These are phyloP conservation scores for Mystacides longicornis DNA, from an alignment of 2,888 invertebrate genomes.

Conservation along the genomic window DNA sequence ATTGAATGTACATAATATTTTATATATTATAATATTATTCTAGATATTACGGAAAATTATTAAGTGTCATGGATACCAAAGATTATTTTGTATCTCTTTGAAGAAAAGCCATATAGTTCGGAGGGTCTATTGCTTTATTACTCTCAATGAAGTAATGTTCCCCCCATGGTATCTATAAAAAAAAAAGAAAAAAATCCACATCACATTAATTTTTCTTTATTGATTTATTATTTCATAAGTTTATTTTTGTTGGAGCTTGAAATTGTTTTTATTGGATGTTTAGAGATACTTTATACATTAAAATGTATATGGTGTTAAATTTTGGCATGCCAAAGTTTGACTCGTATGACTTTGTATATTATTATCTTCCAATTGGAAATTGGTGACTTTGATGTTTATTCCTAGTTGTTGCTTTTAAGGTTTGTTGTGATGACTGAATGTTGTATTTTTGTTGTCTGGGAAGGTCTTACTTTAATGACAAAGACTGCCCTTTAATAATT, in stretches of 20 bases:
- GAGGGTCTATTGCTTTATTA: too few relatives aligned
- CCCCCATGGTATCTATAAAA: too few relatives aligned
- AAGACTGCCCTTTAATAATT: slow-evolving; percentile 18
- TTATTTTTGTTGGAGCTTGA: neutral
- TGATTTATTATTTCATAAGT: neutral
- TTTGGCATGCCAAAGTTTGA: neutral
- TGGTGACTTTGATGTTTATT: neutral
- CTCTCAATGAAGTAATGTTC: too few relatives aligned
- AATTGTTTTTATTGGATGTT: neutral
- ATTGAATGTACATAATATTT: too few relatives aligned
- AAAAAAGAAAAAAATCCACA: neutral
- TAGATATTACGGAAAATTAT: too few relatives aligned
- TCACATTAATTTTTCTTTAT: neutral
- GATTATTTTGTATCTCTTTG: too few relatives aligned
- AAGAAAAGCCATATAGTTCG: too few relatives aligned
- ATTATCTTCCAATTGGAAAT: neutral
- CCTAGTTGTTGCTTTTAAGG: neutral
- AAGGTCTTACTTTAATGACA: slow-evolving; percentile 21
- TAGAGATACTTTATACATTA: neutral
- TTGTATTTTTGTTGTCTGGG: slow-evolving; percentile 9
- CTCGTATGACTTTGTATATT: neutral
- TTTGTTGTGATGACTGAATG: neutral
- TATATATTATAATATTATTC: too few relatives aligned
- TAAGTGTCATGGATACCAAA: too few relatives aligned
- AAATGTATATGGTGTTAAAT: neutral